Evolutionary conservation across 2,888 invertebrate species (phyloP).

Genomic region (Myopa testacea): DNA sequence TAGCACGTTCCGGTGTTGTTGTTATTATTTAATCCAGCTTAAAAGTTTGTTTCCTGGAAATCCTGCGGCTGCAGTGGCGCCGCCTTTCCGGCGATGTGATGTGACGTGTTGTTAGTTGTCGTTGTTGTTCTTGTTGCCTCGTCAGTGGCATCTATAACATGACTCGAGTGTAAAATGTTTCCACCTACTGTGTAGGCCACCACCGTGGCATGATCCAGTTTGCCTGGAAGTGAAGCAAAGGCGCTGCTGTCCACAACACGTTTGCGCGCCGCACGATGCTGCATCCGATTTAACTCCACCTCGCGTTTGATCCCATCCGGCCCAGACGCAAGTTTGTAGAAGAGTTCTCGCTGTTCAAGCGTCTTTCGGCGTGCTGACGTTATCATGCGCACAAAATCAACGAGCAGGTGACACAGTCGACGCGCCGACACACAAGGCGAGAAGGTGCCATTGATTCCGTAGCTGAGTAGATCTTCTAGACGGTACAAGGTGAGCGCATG

Average conservation of each 20-base stretch:
- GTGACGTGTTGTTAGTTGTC: constrained; percentile 27
- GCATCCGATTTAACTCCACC: constrained; percentile 73
- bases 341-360: constrained; percentile 84
- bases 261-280: constrained; percentile 77
- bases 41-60: constrained; percentile 67
- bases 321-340: constrained; percentile 73
- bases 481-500: constrained; percentile 80
- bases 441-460: constrained; percentile 76
- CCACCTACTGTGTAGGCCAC: constrained; percentile 82
- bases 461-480: constrained; percentile 79
- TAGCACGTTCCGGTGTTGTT: constrained; percentile 19
- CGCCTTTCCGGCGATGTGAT: constrained; percentile 40
- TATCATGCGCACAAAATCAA: constrained; percentile 83
- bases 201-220: constrained; percentile 88
- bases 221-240: constrained; percentile 80
- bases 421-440: constrained; percentile 74
- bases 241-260: constrained; percentile 80
- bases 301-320: constrained; percentile 70
- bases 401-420: constrained; percentile 77
- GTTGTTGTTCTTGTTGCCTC: constrained; percentile 34
- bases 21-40: constrained; percentile 37
- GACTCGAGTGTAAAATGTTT: constrained; percentile 7
- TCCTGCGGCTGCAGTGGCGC: constrained; percentile 64
- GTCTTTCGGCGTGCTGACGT: constrained; percentile 86
- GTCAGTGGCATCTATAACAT: constrained; percentile 39